A percentile compares a stretch with the other conserved stretches of the same genome.
Evolutionary conservation across 2,113 vertebrate species (phyloP).

Genomic region (Apteryx mantelli): DNA sequence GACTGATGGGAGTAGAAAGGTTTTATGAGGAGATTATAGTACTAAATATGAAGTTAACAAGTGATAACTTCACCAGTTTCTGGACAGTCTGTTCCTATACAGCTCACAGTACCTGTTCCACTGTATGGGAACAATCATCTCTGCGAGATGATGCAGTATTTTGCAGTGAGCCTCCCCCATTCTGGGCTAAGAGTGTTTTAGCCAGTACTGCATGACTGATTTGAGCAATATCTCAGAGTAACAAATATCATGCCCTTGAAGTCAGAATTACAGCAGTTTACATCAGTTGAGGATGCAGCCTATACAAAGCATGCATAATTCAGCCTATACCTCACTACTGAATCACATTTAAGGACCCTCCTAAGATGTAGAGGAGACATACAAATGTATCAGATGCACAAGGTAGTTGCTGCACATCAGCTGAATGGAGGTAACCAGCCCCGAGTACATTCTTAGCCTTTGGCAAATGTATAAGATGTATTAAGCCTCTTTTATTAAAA

Average conservation of each 20-base stretch:
- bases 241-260: not conserved
- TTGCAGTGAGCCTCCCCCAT: fast-evolving
- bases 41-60: not conserved
- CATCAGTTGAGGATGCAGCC: not conserved
- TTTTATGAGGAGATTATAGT: not conserved
- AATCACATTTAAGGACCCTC: not conserved
- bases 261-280: not conserved
- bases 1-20: not conserved
- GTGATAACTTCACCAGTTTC: not conserved
- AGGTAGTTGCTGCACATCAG: fast-evolving
- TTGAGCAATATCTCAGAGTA: not conserved
- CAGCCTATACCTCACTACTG: not conserved
- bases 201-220: too few species aligned
- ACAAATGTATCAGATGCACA: too few species aligned
- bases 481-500: not conserved
- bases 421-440: not conserved
- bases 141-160: not conserved
- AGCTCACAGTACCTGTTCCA: not conserved
- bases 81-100: not conserved
- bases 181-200: not conserved
- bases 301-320: not conserved
- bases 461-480: not conserved
- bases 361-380: not conserved
- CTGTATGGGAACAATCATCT: not conserved
- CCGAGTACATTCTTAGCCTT: not conserved